Conservation (phyloP, 2,113 vertebrate genomes). For the Himantopus leucocephalus region DNA sequence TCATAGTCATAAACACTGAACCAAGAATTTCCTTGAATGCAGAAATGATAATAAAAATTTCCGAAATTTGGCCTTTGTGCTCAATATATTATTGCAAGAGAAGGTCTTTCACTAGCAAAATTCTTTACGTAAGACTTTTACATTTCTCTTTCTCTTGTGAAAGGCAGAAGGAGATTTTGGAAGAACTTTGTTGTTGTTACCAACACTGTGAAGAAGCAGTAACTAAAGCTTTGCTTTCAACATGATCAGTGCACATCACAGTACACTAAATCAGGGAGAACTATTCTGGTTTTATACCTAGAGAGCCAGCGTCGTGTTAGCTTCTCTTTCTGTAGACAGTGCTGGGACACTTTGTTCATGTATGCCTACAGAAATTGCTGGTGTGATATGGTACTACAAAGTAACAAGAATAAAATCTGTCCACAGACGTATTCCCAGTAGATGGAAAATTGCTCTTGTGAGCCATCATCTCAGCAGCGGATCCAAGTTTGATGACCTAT, state of each 20-base stretch:
- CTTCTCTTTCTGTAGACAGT: neutral
- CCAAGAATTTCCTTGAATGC: neutral
- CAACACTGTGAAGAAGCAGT: neutral
- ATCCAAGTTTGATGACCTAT: neutral
- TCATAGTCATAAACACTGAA: neutral
- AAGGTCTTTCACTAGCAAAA: neutral
- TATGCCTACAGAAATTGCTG: neutral
- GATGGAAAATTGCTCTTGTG: neutral
- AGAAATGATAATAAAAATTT: neutral
- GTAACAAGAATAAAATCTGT: neutral
- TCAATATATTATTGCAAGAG: neutral
- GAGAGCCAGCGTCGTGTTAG: rapidly evolving
- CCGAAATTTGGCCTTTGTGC: neutral
- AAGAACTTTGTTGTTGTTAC: neutral
- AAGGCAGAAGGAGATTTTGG: neutral
- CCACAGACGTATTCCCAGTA: neutral
- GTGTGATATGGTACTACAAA: neutral
- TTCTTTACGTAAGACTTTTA: neutral
- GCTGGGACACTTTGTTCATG: neutral
- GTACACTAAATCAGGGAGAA: neutral
- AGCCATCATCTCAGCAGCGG: neutral
- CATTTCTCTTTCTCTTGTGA: neutral
- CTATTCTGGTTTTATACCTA: neutral
- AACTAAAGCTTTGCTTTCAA: neutral
- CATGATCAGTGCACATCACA: neutral